Evolutionary conservation across 1,140 invertebrate genomes (phyloP), one percentile per base, ranked within the genome.

Genomic region (Zaprionus tsacasi): DNA sequence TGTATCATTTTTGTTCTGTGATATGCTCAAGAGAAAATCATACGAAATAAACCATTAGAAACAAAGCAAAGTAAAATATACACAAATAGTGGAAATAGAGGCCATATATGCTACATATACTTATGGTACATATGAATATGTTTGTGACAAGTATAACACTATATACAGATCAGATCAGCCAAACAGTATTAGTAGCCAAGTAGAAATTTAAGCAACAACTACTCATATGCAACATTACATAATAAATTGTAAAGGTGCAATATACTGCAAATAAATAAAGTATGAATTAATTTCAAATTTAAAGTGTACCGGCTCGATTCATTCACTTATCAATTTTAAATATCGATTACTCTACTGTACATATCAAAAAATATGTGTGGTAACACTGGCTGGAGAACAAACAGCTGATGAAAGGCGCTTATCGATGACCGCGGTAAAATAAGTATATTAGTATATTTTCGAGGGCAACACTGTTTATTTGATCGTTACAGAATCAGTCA

Each of bases 1-100:
- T 76, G 70, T 88, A 88, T 88, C 81, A 85, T 85, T 88, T 89
- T 83, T 89, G 85, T 89, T 88, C 85, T 89, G 85, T 88, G 81
- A 89, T 88, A 85, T 88, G 85, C 86, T 76, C 81, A 89, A 88
- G 82, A 81, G 78, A 85, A 85, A 88, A 69, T 83, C 74, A 74
- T 74, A 61, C 63, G 43, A 67, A 60, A 61, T 60, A 70, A 76
- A 76, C 56, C 67, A 70, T 33, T 76, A 76, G 69, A 71, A 54
- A 40, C 57, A 58, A 75, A 36, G 27, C 27, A 17, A 63, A 61
- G 15, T 27, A 43, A 64, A 58, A 54, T 3, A 68, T 61, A 60
- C 40, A 60, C 40, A 38, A 50, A 63, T 57, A 64, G 58, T 50
- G 25, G 45, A 74, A 70, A 50, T 74, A 74, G 66, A 50, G 12